Conservation (phyloP, 2,888 invertebrate genomes). For the Stenchaetothrips biformis region DNA sequence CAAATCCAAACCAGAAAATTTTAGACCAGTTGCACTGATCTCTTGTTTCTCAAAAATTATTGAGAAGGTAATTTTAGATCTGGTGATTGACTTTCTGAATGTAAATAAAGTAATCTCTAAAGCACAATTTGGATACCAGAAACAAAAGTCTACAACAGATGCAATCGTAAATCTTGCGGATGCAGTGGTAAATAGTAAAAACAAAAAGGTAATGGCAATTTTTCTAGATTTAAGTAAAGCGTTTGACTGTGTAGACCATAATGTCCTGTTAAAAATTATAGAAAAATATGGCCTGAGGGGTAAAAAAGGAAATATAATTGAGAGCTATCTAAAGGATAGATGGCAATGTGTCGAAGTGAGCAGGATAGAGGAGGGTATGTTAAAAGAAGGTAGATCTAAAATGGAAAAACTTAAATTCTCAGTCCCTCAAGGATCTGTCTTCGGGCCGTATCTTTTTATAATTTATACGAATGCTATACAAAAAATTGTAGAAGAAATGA, state of each 20-base stretch:
- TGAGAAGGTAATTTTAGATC: not conserved
- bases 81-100: not conserved
- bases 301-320: too few species aligned
- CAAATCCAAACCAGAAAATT: constrained; percentile 8
- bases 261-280: not conserved
- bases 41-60: not conserved
- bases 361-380: not conserved
- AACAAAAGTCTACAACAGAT: not conserved
- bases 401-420: not conserved
- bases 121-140: constrained; percentile 17
- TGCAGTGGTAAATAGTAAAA: not conserved
- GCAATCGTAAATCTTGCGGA: not conserved
- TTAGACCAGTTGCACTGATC: not conserved
- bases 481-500: not conserved
- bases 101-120: not conserved
- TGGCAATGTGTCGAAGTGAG: not conserved
- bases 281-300: not conserved
- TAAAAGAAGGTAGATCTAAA: not conserved
- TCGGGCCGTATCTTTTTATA: not conserved
- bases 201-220: not conserved
- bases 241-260: not conserved
- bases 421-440: not conserved
- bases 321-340: not conserved
- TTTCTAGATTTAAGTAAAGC: not conserved
- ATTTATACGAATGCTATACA: not conserved